These are phyloP conservation scores for Motacilla tschutschensis DNA, from an alignment of 2,113 vertebrate species.

Conservation along the genomic window DNA sequence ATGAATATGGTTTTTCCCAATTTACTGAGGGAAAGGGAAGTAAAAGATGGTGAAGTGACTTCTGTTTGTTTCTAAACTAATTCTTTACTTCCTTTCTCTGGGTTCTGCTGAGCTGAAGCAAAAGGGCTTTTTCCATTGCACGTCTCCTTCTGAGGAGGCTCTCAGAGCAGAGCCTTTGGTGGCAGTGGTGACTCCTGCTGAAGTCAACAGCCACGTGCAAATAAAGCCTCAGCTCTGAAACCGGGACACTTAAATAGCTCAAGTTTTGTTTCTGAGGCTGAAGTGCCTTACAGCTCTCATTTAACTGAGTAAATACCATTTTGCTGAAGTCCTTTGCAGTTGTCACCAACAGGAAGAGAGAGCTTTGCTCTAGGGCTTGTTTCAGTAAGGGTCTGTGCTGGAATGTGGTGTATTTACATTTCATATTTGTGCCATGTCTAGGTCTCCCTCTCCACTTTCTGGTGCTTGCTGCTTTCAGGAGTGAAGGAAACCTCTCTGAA, in stretches of 20 bases:
- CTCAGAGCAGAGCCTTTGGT: neutral
- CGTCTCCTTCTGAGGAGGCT: neutral
- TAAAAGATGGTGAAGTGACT: neutral
- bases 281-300: conserved; percentile 22
- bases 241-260: neutral
- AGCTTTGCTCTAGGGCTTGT: conserved; percentile 16
- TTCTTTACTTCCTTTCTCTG: neutral
- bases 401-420: conserved; percentile 4
- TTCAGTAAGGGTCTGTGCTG: neutral
- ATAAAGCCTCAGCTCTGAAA: conserved; percentile 1
- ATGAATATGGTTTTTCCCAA: neutral
- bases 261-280: conserved; percentile 28
- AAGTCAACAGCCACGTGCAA: neutral
- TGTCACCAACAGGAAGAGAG: conserved; percentile 14
- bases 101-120: neutral
- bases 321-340: conserved; percentile 12
- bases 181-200: neutral
- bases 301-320: conserved; percentile 43
- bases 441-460: neutral
- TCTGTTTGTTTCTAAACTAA: neutral
- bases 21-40: neutral
- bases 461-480: neutral
- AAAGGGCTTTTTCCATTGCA: neutral
- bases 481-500: neutral
- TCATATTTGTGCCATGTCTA: neutral